Evolutionary conservation across 2,888 invertebrate genomes (phyloP).

Genomic region (Cactoblastis cactorum): DNA sequence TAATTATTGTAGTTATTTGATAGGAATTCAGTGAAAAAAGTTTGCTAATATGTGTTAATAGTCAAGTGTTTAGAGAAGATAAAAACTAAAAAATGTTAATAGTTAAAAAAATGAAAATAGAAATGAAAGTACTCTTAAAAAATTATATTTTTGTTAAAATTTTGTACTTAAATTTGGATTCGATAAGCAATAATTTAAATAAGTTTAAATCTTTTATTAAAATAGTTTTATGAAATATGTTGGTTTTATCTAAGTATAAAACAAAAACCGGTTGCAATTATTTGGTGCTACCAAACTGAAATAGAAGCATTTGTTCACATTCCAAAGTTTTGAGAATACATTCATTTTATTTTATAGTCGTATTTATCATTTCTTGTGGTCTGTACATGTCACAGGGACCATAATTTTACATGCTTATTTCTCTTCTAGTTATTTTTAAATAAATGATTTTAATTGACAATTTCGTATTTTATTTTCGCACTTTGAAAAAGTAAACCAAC

Average conservation of each 20-base stretch:
- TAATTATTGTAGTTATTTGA: not conserved
- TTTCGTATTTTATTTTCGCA: conserved; percentile 19
- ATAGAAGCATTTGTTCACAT: conserved; percentile 37
- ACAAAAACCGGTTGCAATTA: conserved; percentile 11
- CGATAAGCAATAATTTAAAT: conserved; percentile 13
- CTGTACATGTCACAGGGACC: conserved; percentile 7
- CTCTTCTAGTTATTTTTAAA: conserved; percentile 33
- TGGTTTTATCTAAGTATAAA: conserved; percentile 1
- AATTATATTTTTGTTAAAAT: not conserved
- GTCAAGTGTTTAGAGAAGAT: no score
- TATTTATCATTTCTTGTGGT: conserved; percentile 9
- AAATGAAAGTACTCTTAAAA: not conserved
- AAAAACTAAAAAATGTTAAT: no score
- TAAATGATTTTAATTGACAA: conserved; percentile 25
- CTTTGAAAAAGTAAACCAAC: not conserved
- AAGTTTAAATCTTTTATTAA: not conserved
- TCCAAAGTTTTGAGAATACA: conserved; percentile 28
- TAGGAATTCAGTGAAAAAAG: conserved; percentile 7
- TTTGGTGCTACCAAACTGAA: conserved; percentile 19
- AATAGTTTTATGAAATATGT: conserved; percentile 4
- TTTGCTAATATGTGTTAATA: no score
- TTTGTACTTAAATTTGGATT: conserved; percentile 15
- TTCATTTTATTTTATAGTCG: not conserved
- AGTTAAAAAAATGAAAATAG: not conserved
- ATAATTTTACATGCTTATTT: conserved; percentile 22